These are phyloP conservation scores for Drosophila neocordata DNA, from an alignment of 1,140 invertebrate genomes.

Conservation along the genomic window DNA sequence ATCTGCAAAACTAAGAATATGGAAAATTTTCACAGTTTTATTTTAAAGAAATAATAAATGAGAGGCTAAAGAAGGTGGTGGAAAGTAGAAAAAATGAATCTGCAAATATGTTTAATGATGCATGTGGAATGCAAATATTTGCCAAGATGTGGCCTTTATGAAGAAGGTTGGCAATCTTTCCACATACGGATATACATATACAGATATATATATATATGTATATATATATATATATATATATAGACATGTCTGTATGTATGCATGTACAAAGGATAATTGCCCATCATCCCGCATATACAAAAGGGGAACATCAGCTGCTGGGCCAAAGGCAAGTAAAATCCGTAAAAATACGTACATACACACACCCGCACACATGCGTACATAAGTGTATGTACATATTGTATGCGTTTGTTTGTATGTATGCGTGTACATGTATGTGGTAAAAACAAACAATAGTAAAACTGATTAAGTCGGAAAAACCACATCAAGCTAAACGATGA, in stretches of 20 bases:
- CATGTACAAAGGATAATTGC: constrained; percentile 8
- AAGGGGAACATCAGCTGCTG: constrained; percentile 15
- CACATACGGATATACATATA: background rate
- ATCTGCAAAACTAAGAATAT: background rate
- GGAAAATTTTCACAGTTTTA: background rate
- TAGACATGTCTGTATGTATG: constrained; percentile 9
- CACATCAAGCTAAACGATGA: constrained; percentile 80
- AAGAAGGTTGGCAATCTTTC: background rate
- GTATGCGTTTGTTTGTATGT: constrained; percentile 1
- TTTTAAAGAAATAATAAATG: background rate
- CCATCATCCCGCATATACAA: constrained; percentile 5
- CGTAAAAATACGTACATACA: constrained; percentile 31
- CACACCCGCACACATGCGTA: constrained; percentile 15
- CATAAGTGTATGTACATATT: constrained; percentile 23
- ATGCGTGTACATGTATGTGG: constrained; percentile 34
- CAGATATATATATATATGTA: constrained; percentile 1
- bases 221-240: constrained; percentile 7
- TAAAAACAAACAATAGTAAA: constrained; percentile 81
- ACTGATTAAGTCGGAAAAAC: constrained; percentile 80
- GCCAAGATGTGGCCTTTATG: constrained; percentile 60
- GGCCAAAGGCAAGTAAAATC: constrained; percentile 32
- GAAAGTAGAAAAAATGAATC: constrained; percentile 14
- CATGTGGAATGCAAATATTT: constrained; percentile 63
- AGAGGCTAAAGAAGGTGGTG: constrained; percentile 27
- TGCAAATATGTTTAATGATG: constrained; percentile 60